Evolutionary conservation across 2,797 vertebrate genomes (phyloP).

Genomic region (Rhinella marina): DNA sequence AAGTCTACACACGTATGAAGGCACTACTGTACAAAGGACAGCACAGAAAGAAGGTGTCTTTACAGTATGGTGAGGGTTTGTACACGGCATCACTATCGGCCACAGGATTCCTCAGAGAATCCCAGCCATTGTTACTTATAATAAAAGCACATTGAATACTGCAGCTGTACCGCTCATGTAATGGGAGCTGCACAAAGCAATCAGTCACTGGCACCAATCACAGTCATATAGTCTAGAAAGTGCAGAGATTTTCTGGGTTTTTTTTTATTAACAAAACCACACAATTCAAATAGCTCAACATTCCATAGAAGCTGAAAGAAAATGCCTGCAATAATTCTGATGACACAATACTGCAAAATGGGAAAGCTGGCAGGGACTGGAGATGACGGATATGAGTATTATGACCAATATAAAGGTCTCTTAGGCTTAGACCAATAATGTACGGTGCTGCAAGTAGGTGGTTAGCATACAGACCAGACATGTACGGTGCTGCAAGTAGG

Average conservation of each 20-base stretch:
- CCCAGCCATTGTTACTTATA: constrained; percentile 34
- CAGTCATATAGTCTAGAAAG: neutral
- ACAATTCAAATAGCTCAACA: neutral
- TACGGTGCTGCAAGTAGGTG: too few relatives aligned
- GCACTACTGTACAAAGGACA: neutral
- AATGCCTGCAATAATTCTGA: too few relatives aligned
- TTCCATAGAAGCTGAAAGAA: neutral
- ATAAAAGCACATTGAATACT: constrained; percentile 8
- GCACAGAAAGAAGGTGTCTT: neutral
- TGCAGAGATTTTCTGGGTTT: neutral
- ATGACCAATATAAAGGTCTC: too few relatives aligned
- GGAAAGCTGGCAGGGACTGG: too few relatives aligned
- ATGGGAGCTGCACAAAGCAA: neutral
- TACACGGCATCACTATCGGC: neutral
- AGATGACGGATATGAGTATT: too few relatives aligned
- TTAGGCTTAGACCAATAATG: too few relatives aligned
- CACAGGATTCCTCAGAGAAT: constrained; percentile 29
- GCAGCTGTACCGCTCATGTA: neutral
- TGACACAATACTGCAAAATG: too few relatives aligned
- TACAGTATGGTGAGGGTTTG: neutral
- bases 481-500: too few relatives aligned
- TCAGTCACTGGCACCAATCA: neutral
- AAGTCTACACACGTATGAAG: neutral
- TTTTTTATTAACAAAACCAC: neutral
- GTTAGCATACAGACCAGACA: too few relatives aligned